phyloP scores from a whole-genome alignment of 2,113 vertebrate genomes.

The Podarcis muralis region DNA sequence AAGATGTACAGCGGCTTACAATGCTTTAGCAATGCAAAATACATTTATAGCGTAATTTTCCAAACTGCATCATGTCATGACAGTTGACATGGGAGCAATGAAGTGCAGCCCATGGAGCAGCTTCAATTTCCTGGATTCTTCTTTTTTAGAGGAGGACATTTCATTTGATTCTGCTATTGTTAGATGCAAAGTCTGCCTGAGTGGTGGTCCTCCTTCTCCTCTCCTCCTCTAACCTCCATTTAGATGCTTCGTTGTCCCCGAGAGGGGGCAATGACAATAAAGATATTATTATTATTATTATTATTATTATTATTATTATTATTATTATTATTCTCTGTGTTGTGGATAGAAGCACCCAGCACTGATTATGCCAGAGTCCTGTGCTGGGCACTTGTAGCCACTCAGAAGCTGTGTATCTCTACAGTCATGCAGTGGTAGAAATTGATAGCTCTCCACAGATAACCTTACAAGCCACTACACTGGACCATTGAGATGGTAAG shows the following conservation, averaged over 20 bases:
- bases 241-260: too few relatives aligned
- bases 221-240: neutral
- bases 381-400: neutral
- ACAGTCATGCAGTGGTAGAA: neutral
- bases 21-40: neutral
- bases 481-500: neutral
- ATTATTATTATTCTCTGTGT: too few relatives aligned
- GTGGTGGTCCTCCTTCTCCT: neutral
- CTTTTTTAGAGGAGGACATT: neutral
- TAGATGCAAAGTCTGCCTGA: neutral
- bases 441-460: neutral
- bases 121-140: neutral
- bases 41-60: neutral
- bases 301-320: too few relatives aligned
- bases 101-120: neutral
- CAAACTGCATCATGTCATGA: neutral
- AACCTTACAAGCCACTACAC: neutral
- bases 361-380: neutral
- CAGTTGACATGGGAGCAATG: neutral
- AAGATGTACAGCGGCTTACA: rapidly evolving
- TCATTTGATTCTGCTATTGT: neutral
- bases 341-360: neutral
- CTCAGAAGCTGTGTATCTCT: neutral
- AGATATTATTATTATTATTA: too few relatives aligned
- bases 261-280: too few relatives aligned